These are phyloP conservation scores for Phragmatobia fuliginosa DNA, from an alignment of 2,888 invertebrate genomes.

Conservation along the genomic window DNA sequence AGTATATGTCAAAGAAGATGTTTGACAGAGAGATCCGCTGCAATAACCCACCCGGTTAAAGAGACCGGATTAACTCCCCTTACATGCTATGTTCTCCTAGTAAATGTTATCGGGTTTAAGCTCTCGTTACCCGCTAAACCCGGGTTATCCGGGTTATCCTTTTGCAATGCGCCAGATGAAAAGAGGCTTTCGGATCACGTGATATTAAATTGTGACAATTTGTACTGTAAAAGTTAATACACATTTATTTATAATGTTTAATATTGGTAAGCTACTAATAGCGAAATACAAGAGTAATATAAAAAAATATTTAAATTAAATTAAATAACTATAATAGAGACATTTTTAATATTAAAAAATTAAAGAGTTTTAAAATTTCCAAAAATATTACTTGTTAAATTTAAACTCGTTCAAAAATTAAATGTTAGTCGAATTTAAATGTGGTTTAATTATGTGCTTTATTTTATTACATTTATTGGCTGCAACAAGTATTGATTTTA, in stretches of 20 bases:
- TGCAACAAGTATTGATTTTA: no score
- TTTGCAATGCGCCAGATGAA: background rate
- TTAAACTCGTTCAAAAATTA: no score
- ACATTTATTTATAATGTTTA: no score
- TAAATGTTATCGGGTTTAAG: slow-evolving; percentile 78
- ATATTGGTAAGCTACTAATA: no score
- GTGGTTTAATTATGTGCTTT: background rate
- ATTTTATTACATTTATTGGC: background rate
- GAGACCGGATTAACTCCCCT: slow-evolving; percentile 66
- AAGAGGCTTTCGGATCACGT: background rate
- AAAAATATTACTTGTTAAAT: no score
- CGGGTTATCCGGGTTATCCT: slow-evolving; percentile 68
- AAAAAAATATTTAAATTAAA: no score
- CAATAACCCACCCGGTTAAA: slow-evolving; percentile 29
- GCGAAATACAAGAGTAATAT: no score
- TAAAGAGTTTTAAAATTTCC: no score
- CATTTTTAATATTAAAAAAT: no score
- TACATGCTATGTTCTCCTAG: slow-evolving; percentile 70
- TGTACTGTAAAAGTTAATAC: background rate
- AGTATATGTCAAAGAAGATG: no score
- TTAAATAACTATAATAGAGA: no score
- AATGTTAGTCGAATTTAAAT: no score
- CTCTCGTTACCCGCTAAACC: slow-evolving; percentile 77
- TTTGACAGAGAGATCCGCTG: background rate
- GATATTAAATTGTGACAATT: background rate